These are phyloP conservation scores for Sebastes minor DNA, from an alignment of 2,797 vertebrate genomes.

Conservation along the genomic window DNA sequence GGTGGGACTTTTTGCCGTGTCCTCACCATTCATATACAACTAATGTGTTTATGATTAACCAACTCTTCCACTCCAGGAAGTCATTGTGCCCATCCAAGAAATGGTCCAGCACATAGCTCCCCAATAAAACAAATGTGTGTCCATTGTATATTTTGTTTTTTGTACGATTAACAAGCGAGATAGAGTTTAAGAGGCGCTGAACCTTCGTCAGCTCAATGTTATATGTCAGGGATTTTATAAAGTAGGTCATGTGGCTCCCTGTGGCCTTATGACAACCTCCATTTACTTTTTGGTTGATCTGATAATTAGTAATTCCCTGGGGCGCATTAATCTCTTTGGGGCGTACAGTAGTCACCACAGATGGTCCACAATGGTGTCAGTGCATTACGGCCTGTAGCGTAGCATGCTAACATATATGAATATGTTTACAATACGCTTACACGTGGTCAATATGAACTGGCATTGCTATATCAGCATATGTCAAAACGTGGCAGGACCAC, in stretches of 20 bases:
- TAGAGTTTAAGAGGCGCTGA: neutral
- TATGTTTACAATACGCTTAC: neutral
- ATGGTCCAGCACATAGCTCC: too few species aligned
- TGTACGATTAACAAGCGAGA: neutral
- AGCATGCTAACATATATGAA: conserved; percentile 15
- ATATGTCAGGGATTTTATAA: conserved; percentile 6
- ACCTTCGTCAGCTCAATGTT: conserved; percentile 6
- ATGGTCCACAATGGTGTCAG: conserved; percentile 37
- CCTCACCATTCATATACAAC: too few species aligned
- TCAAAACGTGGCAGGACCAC: conserved; percentile 28
- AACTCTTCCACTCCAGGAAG: too few species aligned
- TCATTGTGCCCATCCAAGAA: too few species aligned
- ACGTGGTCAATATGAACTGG: neutral
- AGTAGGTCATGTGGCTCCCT: conserved; percentile 41
- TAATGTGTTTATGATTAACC: too few species aligned
- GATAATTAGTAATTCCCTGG: conserved; percentile 45
- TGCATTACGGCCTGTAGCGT: neutral
- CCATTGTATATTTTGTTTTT: too few species aligned
- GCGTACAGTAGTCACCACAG: neutral
- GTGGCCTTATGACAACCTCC: conserved; percentile 25
- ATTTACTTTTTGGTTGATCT: conserved; percentile 43
- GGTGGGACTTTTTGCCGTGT: too few species aligned
- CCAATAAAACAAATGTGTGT: too few species aligned
- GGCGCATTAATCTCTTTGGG: conserved; percentile 28
- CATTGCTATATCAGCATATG: conserved; percentile 44